Base-by-base conservation (phyloP, 2,113 vertebrate species). In the Xenopus borealis region DNA sequence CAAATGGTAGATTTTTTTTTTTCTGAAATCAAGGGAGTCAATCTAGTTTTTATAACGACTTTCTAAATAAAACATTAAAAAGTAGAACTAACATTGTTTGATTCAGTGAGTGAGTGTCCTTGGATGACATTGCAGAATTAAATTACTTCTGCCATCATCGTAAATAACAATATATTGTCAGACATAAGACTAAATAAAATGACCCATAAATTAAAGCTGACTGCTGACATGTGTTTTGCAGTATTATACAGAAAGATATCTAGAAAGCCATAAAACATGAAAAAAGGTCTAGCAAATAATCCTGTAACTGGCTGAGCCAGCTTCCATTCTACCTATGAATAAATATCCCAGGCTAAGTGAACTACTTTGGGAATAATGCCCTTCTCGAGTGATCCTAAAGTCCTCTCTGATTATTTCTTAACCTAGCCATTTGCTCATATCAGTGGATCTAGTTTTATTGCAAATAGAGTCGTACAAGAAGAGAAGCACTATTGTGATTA, bases 201-300 rank as follows among this genome's bases (percentile, higher is more conserved):
- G 66, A 53, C 46, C 59, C 18, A 70, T 77, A 77, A 70, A 77
- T 77, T 69, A 77, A 67, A 27, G 66, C 17, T 64, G 59, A 46
- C 58, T 58, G 40, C 45, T 10, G 66, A 64, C 74, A 68, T 70
- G 30, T 88, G 90, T 92, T 73, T 87, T 84, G 14, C 88, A 88
- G 83, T 90, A 91, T 59, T 89, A 90, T 77, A 90, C 76, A 83
- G 90, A 88, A 84, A 90, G 91, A 84, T 91, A 88, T 82, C 90
- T 93, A 81, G 77, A 79, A 86, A 82, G 81, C 85, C 77, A 81
- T 79, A 80, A 82, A 78, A 74, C 79, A 74, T 84, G 85, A 81
- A 83, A 80, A 81, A 80, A 78, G 6, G 59, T 80, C 18, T 63
- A 27, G 53, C 78, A 80, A 69, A 80, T 66, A 83, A 69, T 50